A percentile compares a stretch with the other conserved stretches of the same genome.
These are phyloP conservation scores for Cavia aperea DNA, from an alignment of 2,113 vertebrate genomes.

Conservation along the genomic window DNA sequence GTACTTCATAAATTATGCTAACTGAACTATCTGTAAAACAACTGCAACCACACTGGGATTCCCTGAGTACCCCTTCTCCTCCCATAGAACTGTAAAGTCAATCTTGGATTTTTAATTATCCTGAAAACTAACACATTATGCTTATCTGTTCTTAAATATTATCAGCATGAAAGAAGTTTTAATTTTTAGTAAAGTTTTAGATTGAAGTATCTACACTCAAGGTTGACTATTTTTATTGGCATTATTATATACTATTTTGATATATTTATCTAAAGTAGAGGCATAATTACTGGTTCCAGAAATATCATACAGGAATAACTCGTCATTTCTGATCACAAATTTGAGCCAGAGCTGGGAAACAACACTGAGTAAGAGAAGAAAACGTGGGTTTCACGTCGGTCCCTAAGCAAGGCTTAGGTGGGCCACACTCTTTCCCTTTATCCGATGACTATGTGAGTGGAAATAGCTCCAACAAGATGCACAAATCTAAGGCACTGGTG, in stretches of 20 bases:
- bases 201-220: slow-evolving; percentile 4
- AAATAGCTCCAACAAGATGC: neutral
- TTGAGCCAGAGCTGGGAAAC: neutral
- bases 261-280: slow-evolving; percentile 2
- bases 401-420: neutral
- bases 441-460: neutral
- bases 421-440: neutral
- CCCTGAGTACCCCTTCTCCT: neutral
- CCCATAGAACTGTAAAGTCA: neutral
- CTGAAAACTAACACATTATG: neutral
- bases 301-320: neutral
- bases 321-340: neutral
- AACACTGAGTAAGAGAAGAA: neutral
- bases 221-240: neutral
- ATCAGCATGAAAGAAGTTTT: slow-evolving; percentile 24
- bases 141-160: slow-evolving; percentile 10
- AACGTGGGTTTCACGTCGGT: neutral
- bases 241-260: neutral
- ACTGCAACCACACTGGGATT: neutral
- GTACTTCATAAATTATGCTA: neutral
- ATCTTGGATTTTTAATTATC: neutral
- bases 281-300: neutral
- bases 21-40: neutral
- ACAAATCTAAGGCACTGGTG: neutral
- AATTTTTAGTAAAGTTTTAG: slow-evolving; percentile 17